Conservation (phyloP, 2,113 vertebrate species). For the Apodemus speciosus region DNA sequence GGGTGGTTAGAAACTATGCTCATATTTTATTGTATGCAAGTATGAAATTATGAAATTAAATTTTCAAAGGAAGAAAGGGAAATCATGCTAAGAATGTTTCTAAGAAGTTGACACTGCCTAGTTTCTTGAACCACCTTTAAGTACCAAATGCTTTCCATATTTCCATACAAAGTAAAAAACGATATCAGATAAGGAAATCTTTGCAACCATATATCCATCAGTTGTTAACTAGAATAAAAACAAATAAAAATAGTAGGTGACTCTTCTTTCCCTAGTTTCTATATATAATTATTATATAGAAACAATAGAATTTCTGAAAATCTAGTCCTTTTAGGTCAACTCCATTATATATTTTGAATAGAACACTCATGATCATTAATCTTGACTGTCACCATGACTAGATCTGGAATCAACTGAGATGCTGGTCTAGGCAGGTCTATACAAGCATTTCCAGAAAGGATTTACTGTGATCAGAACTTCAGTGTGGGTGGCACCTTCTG, state of each 20-base stretch:
- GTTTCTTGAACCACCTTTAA: not conserved
- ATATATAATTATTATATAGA: not conserved
- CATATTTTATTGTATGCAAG: not conserved
- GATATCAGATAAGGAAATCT: not conserved
- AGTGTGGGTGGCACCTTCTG: not conserved
- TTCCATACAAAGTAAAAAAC: not conserved
- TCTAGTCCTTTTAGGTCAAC: not conserved
- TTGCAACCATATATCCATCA: not conserved
- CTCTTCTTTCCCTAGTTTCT: not conserved
- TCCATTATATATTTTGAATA: not conserved
- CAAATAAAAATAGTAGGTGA: not conserved
- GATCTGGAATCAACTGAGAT: not conserved
- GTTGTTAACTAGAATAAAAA: not conserved
- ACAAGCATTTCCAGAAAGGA: not conserved
- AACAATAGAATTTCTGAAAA: not conserved
- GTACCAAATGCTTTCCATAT: not conserved
- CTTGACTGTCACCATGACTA: not conserved
- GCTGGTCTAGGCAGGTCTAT: not conserved
- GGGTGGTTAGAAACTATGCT: too few species aligned
- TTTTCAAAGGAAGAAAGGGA: not conserved
- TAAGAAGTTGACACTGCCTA: not conserved
- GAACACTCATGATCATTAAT: not conserved
- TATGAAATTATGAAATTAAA: not conserved
- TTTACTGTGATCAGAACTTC: not conserved
- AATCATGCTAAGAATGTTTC: not conserved